Evolutionary conservation across 2,797 vertebrate genomes (phyloP), one percentile per base, ranked within the genome.

Genomic region (Mormyrus proboscirostris): DNA sequence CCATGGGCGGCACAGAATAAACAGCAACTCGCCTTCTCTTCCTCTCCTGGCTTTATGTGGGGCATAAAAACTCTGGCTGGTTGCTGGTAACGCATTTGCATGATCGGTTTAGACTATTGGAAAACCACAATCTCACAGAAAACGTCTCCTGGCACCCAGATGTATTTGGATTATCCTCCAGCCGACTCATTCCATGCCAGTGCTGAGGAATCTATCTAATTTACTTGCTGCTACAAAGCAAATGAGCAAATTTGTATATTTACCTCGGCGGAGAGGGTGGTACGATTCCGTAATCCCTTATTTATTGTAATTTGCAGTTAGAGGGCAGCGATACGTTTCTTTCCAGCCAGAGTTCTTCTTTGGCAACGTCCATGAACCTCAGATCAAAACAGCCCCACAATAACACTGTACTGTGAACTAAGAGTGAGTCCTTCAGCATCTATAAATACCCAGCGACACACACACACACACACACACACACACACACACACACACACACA

Each of bases 31-130:
- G 55, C 57, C 57, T 33, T 73, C 59, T 84, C 59, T 86, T 86
- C 83, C 89, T 86, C 59, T 86, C 44, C 62, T 22, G 6, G 49
- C 69, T 79, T 87, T 89, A 89, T 33, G 50, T 87, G 16, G 33
- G 29, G 29, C n/a, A 55, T 55, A 41, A 44, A 73, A 79, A 55
- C 44, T 29, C 25, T 2, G 53, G 33, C 51, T 38, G 89, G 87
- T 86, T 90, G 89, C 88, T 89, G 62, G 65, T 86, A 90, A 90
- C 76, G 89, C 89, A 87, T 89, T 91, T 88, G 89, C 90, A 88
- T 89, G 90, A 90, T 91, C 91, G 91, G 91, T 93, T 91, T 76
- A 89, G 89, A 79, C 88, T 89, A 89, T 73, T 88, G 76, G 73
- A 62, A 83, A 89, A 83, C 76, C 88, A 82, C 76, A 83, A 55